Evolutionary conservation across 2,797 vertebrate species (phyloP).

Genomic region (Gadopsis bispinosus): DNA sequence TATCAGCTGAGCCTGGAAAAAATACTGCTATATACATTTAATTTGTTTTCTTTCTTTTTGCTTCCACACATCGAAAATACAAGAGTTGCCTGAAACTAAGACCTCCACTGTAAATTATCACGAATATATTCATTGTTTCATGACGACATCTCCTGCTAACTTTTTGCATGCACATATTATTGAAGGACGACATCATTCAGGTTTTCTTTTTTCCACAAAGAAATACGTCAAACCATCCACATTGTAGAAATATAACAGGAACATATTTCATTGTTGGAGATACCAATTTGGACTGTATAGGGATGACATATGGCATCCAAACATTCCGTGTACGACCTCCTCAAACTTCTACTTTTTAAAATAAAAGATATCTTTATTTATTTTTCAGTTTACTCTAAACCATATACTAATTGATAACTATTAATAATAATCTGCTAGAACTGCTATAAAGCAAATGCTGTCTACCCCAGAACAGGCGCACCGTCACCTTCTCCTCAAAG

Average conservation of each 20-base stretch:
- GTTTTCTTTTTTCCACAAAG: too few species aligned
- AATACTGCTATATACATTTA: background rate
- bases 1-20: constrained; percentile 4
- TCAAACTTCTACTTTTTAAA: background rate
- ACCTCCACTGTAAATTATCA: background rate
- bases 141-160: background rate
- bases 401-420: background rate
- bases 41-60: background rate
- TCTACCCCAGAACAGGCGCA: background rate
- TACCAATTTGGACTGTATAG: background rate
- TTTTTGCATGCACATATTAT: background rate
- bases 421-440: background rate
- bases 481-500: background rate
- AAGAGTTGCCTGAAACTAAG: background rate
- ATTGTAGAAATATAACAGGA: background rate
- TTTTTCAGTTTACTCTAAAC: background rate
- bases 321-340: background rate
- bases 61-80: background rate
- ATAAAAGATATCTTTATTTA: background rate
- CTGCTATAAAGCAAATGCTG: background rate
- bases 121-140: background rate
- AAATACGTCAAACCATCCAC: background rate
- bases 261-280: background rate
- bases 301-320: background rate
- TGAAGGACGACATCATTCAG: too few species aligned